A percentile compares a stretch with the other conserved stretches of the same genome.
Conservation (phyloP, 2,113 vertebrate species). For the Heterotis niloticus region DNA sequence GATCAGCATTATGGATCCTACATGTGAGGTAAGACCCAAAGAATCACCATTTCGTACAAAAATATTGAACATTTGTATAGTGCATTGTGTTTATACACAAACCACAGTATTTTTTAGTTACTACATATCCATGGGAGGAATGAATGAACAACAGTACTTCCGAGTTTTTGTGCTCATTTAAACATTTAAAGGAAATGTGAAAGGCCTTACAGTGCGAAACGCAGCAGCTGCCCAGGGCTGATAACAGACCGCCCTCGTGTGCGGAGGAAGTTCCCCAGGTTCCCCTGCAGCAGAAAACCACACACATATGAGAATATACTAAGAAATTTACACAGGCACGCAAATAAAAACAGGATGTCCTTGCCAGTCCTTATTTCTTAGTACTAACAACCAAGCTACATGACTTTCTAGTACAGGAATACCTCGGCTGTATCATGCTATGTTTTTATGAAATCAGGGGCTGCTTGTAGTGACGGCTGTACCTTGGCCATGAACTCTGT, state of each 20-base stretch:
- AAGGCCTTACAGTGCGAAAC: conserved; percentile 76
- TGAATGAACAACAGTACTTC: background rate
- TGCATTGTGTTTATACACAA: too few relatives aligned
- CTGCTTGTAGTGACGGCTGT: background rate
- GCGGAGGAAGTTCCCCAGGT: conserved; percentile 83
- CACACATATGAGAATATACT: background rate
- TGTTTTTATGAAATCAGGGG: background rate
- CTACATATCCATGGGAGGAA: background rate
- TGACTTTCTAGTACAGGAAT: too few relatives aligned
- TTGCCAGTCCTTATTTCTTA: too few relatives aligned
- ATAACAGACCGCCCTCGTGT: conserved; percentile 72
- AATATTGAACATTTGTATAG: background rate
- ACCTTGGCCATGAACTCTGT: conserved; percentile 94
- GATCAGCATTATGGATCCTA: too few relatives aligned
- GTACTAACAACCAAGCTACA: background rate
- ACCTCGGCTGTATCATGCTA: background rate
- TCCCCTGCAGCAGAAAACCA: conserved; percentile 66
- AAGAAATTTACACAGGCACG: background rate
- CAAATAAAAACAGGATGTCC: background rate
- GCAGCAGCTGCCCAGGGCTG: conserved; percentile 64
- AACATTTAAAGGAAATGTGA: background rate
- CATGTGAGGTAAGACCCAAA: too few relatives aligned
- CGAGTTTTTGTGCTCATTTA: background rate
- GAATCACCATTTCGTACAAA: too few relatives aligned
- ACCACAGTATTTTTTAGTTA: too few relatives aligned